These are phyloP conservation scores for Dendroctonus valens DNA, from an alignment of 1,140 invertebrate genomes.

Conservation along the genomic window DNA sequence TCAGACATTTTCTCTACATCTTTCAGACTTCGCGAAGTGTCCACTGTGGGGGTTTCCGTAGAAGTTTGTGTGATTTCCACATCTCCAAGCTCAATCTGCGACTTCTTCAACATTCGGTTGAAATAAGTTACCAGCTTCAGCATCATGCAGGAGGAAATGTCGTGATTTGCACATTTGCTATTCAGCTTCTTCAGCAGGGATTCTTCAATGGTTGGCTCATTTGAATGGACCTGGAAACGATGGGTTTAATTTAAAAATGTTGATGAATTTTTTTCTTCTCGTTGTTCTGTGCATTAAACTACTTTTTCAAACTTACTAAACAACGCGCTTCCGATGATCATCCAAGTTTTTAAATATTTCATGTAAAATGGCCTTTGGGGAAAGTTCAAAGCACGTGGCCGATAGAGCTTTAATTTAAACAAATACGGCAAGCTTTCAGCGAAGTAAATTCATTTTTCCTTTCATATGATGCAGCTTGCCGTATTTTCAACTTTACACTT, in stretches of 20 bases:
- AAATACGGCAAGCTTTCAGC: too few relatives aligned
- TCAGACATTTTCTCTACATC: constrained; percentile 54
- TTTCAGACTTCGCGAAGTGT: constrained; percentile 45
- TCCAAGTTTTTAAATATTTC: too few relatives aligned
- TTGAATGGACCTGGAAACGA: constrained; percentile 43
- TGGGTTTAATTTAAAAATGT: neutral
- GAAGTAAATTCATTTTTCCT: too few relatives aligned
- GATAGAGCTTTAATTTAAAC: too few relatives aligned
- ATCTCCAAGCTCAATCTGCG: constrained; percentile 71
- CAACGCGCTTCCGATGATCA: too few relatives aligned
- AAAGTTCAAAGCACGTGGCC: too few relatives aligned
- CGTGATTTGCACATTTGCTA: constrained; percentile 69
- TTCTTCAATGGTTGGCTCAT: constrained; percentile 58
- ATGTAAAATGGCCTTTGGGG: too few relatives aligned
- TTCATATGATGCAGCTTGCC: too few relatives aligned
- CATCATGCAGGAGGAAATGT: constrained; percentile 76
- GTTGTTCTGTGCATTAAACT: too few relatives aligned
- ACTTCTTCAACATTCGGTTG: constrained; percentile 76
- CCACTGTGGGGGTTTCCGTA: constrained; percentile 36
- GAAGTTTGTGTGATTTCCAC: constrained; percentile 68
- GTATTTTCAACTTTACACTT: constrained; percentile 2
- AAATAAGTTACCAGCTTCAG: constrained; percentile 77
- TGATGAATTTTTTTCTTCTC: too few relatives aligned
- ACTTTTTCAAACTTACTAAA: too few relatives aligned
- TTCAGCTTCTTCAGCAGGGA: constrained; percentile 70